Percentiles rank a stretch among this genome's conserved stretches.
phyloP scores from a whole-genome alignment of 2,888 invertebrate genomes.

The Didymodactylos carnosus region DNA sequence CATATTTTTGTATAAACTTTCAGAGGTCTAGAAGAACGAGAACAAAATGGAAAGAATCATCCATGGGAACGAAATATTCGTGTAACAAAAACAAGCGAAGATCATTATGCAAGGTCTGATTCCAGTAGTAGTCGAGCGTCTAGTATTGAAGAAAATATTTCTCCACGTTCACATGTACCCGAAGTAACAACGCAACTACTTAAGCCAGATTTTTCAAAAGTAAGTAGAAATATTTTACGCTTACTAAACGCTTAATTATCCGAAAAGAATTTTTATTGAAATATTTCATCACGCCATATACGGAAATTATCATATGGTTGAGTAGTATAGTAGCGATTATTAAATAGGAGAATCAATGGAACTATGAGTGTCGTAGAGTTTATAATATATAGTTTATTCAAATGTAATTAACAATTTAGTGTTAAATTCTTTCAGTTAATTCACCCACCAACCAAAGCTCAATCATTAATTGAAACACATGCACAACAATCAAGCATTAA shows the following conservation, averaged over 20 bases:
- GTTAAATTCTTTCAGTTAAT: not conserved
- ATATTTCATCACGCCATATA: no score
- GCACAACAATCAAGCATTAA: not conserved
- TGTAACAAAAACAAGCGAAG: not conserved
- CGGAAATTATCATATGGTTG: no score
- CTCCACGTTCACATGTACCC: not conserved
- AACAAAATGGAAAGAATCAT: not conserved
- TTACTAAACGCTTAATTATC: no score
- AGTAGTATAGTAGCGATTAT: no score
- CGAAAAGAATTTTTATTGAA: no score
- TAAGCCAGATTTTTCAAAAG: no score
- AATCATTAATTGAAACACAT: not conserved
- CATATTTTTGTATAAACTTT: not conserved
- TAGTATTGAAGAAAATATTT: not conserved
- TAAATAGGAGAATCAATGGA: no score
- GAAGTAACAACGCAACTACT: not conserved
- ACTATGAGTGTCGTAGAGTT: no score
- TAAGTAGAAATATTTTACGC: no score
- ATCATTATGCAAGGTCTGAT: not conserved
- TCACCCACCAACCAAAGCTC: not conserved
- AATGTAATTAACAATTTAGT: not conserved
- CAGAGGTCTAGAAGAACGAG: not conserved
- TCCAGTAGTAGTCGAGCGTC: not conserved
- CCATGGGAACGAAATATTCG: not conserved
- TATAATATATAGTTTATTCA: not conserved